Conservation (phyloP, 2,113 vertebrate species). For the Irena cyanogastra region DNA sequence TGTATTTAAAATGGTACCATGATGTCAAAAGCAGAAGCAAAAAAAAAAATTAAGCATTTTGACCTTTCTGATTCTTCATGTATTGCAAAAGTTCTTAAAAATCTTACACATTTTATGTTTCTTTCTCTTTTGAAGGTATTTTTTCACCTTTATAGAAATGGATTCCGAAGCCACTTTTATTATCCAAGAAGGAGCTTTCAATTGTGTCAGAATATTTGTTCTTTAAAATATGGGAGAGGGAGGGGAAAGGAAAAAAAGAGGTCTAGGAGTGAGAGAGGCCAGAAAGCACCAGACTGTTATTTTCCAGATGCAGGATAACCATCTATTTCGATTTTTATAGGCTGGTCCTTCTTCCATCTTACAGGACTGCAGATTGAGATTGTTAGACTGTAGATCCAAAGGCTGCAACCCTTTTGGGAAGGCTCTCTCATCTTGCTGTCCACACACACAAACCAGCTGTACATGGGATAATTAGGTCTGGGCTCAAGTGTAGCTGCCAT, state of each 20-base stretch:
- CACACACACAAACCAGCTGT: accelerated
- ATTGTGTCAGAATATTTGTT: background rate
- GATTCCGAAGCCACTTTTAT: background rate
- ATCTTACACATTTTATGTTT: background rate
- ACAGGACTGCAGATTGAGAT: background rate
- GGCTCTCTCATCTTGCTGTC: background rate
- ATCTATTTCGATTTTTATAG: background rate
- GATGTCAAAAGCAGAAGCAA: background rate
- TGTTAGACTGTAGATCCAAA: background rate
- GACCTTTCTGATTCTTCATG: background rate
- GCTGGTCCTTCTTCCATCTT: background rate
- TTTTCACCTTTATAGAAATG: background rate
- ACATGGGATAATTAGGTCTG: background rate
- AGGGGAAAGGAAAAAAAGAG: background rate
- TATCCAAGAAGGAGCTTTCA: background rate
- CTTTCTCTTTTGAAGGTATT: background rate
- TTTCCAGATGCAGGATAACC: background rate
- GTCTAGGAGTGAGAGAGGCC: background rate
- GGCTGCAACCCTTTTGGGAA: background rate
- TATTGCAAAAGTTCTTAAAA: background rate
- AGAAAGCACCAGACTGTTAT: background rate
- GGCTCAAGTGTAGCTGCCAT: background rate
- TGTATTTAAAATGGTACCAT: background rate
- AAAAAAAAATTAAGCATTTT: background rate
- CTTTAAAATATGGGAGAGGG: background rate